phyloP scores from a whole-genome alignment of 2,113 vertebrate species.

The Hippolais icterina region DNA sequence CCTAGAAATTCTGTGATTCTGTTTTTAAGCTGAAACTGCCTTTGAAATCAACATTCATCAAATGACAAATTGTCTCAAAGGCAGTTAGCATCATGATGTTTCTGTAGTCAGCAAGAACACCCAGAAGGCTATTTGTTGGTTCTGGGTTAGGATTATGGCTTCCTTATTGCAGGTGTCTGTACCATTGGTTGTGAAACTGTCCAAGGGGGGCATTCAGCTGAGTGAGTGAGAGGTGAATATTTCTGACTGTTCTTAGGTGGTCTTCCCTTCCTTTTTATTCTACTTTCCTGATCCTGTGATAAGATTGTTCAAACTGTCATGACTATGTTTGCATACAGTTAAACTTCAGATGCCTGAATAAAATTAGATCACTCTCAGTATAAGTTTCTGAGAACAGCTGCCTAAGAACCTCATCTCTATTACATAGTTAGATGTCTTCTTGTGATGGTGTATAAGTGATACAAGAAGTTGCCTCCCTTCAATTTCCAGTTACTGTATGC shows the following conservation, averaged over 20 bases:
- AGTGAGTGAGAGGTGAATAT: background rate
- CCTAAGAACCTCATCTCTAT: background rate
- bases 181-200: background rate
- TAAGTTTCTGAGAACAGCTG: background rate
- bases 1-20: background rate
- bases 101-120: background rate
- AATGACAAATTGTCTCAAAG: background rate
- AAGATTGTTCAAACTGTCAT: background rate
- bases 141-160: background rate
- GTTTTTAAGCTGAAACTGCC: background rate
- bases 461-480: background rate
- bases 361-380: background rate
- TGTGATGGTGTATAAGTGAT: background rate
- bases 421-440: background rate
- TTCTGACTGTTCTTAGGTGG: background rate
- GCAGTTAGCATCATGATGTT: background rate
- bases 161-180: background rate
- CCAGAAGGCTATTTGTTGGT: background rate
- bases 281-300: background rate
- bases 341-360: background rate
- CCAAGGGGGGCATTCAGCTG: background rate
- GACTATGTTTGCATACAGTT: background rate
- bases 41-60: background rate
- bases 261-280: background rate
- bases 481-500: background rate